Evolutionary conservation across 2,113 vertebrate species (phyloP), one percentile per base, ranked within the genome.

Genomic region (Cariama cristata): DNA sequence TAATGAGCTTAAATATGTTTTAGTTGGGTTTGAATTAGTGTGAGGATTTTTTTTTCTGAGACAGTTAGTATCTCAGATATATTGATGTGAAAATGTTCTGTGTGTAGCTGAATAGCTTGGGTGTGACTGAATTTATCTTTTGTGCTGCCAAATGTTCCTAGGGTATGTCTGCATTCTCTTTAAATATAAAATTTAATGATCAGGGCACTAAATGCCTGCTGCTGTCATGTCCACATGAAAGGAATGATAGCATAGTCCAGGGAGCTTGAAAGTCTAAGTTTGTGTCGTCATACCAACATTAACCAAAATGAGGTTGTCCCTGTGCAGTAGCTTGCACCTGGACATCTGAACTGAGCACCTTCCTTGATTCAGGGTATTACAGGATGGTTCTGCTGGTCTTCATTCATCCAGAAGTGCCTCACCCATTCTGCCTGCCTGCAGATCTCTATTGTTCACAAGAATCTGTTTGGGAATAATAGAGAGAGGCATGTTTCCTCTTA

Each of bases 1-100:
- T 93, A 89, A 96, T 82, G 75, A 95, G 73, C 35, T 93, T 91
- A 80, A 77, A 55, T 71, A 58, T 79, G 63, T 82, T 94, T 95
- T 67, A 94, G 77, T 26, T 89, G 66, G 23, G 60, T 74, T 74
- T 93, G 44, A 85, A 77, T 89, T 91, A 72, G 5, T 40, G 56
- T 71, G n/a, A 76, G n/a, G 30, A 45, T 8, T 27, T 75, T 71
- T 92, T 96, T 74, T 91, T 84, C n/a, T 56, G 59, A 47, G 63
- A 49, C n/a, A 58, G 30, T 55, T 76, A 69, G 33, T 32, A 75
- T 42, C 45, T 28, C 44, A 59, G 50, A n/a, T 63, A 38, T 79
- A 73, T 44, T 58, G 63, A 92, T 55, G 38, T 91, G 67, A 91
- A 86, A 86, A 63, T 42, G 20, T 49, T 86, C 42, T 66, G 15